Percentiles rank a stretch among this genome's conserved stretches.
Evolutionary conservation across 2,888 invertebrate species (phyloP).

Genomic region (Sarcophaga caerulescens): DNA sequence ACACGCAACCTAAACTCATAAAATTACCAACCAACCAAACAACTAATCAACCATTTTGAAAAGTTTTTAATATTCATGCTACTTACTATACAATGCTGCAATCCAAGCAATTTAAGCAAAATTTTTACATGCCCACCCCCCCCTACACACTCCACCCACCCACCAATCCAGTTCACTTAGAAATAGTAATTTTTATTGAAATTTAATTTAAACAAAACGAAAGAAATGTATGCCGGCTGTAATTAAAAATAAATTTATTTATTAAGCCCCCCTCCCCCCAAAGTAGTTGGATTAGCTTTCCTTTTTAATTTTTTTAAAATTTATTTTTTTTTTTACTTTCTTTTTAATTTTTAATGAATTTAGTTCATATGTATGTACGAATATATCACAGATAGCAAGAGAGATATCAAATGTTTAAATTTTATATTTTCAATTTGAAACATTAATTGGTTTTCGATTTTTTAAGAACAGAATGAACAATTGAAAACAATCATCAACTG

Average conservation of each 20-base stretch:
- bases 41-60: no score
- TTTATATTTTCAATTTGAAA: neutral
- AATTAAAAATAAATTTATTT: conserved; percentile 22
- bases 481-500: no score
- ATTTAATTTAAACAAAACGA: conserved; percentile 4
- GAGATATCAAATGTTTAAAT: conserved; percentile 35
- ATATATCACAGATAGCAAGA: neutral
- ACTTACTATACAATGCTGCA: neutral
- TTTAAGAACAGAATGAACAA: no score
- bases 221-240: conserved; percentile 48
- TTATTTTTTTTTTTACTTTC: conserved; percentile 10
- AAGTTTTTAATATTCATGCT: no score
- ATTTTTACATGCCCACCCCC: neutral
- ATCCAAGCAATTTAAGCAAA: neutral
- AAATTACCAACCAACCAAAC: no score
- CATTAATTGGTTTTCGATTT: no score
- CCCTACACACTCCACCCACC: neutral
- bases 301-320: neutral
- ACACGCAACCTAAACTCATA: neutral
- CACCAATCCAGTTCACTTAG: conserved; percentile 32
- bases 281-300: conserved; percentile 55
- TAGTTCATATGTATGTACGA: no score
- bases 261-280: neutral
- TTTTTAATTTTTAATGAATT: conserved; percentile 7
- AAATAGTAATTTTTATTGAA: conserved; percentile 18